Percentiles rank a stretch among this genome's conserved stretches.
Evolutionary conservation across 2,888 invertebrate species (phyloP).

Genomic region (Tenthredo distinguenda): DNA sequence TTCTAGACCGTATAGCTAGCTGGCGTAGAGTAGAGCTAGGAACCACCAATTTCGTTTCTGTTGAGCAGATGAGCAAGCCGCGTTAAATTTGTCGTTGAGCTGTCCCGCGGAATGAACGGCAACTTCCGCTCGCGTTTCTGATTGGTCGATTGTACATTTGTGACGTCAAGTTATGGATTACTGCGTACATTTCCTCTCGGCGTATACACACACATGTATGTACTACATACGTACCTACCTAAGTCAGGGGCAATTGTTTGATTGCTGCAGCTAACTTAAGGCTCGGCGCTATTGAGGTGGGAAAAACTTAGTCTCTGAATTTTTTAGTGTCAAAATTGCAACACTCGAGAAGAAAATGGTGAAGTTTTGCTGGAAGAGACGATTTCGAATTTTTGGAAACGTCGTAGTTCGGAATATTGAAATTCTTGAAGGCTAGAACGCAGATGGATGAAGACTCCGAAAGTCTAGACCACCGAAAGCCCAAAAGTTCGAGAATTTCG

Average conservation of each 20-base stretch:
- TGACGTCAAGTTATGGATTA: conserved; percentile 23
- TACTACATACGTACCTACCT: no score
- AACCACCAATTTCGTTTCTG: conserved; percentile 28
- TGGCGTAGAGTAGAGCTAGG: neutral
- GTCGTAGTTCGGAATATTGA: no score
- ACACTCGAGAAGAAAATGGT: no score
- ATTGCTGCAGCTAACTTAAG: neutral
- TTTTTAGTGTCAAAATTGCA: no score
- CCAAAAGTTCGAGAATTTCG: no score
- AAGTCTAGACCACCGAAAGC: no score
- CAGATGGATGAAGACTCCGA: no score
- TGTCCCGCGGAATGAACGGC: conserved; percentile 8
- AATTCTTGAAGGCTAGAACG: no score
- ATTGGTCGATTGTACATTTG: conserved; percentile 27
- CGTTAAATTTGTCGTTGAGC: conserved; percentile 37
- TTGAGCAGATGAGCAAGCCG: neutral
- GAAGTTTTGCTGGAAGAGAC: no score
- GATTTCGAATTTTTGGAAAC: no score
- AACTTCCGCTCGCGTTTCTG: conserved; percentile 26
- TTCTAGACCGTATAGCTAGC: neutral
- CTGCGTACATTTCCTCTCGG: conserved; percentile 44
- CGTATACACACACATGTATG: neutral
- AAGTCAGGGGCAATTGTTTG: conserved; percentile 36
- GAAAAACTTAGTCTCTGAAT: neutral
- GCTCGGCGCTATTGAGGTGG: conserved; percentile 16